Percentiles rank a stretch among this genome's conserved stretches.
phyloP scores from a whole-genome alignment of 2,797 vertebrate genomes.

The Melopsittacus undulatus region DNA sequence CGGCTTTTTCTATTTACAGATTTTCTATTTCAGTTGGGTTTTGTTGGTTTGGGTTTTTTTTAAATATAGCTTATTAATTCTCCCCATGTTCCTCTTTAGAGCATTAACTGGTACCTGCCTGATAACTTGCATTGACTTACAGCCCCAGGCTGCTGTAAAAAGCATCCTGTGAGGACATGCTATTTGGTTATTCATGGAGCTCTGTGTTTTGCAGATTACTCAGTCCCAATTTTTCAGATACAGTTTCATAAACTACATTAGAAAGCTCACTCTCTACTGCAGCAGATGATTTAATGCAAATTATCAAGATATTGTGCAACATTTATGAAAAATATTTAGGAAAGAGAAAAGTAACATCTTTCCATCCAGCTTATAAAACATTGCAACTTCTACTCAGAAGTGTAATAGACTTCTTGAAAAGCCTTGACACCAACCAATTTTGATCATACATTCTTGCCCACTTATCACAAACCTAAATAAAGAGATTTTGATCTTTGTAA shows the following conservation, averaged over 20 bases:
- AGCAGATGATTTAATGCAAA: constrained; percentile 8
- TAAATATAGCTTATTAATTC: background rate
- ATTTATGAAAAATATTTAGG: background rate
- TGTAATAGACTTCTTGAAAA: background rate
- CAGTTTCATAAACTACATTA: background rate
- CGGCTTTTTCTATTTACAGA: background rate
- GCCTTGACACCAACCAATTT: background rate
- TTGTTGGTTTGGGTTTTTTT: background rate
- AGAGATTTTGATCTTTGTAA: background rate
- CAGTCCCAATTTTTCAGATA: background rate
- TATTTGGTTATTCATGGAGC: background rate
- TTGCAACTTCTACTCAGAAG: background rate
- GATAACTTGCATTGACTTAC: background rate
- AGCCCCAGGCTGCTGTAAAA: background rate
- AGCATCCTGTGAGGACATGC: background rate
- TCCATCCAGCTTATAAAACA: background rate
- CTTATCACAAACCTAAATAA: background rate
- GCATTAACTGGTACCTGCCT: background rate
- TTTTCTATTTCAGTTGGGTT: background rate
- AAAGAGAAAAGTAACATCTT: background rate
- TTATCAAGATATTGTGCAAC: background rate
- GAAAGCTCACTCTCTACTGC: background rate
- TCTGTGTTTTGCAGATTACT: background rate
- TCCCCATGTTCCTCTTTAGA: background rate
- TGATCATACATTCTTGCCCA: background rate